phyloP scores from a whole-genome alignment of 2,797 vertebrate species.

The Alfaro cultratus region DNA sequence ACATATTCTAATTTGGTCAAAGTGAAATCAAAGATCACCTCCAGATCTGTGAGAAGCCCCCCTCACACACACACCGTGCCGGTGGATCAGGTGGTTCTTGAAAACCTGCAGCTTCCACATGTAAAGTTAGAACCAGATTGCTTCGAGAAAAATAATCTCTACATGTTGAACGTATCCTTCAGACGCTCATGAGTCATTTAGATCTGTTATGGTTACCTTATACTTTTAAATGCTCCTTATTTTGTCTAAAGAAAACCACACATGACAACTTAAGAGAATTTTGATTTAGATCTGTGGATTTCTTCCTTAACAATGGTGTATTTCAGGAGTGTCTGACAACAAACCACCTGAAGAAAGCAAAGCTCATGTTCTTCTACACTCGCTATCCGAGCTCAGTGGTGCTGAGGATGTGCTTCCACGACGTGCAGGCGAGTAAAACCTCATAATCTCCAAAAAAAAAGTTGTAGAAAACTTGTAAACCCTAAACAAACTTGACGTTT shows the following conservation, averaged over 20 bases:
- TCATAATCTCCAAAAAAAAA: neutral
- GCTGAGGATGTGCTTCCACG: slow-evolving; percentile 88
- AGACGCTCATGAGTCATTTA: neutral
- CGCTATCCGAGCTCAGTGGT: slow-evolving; percentile 90
- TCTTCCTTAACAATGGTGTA: slow-evolving; percentile 76
- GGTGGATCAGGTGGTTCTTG: slow-evolving; percentile 42
- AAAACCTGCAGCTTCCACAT: slow-evolving; percentile 61
- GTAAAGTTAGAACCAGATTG: slow-evolving; percentile 71
- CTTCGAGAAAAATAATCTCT: slow-evolving; percentile 60
- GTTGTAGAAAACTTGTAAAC: neutral
- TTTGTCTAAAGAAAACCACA: slow-evolving; percentile 1
- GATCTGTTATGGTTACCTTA: slow-evolving; percentile 17
- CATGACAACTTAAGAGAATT: neutral
- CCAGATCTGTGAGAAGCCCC: slow-evolving; percentile 63
- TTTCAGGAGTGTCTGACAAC: slow-evolving; percentile 88
- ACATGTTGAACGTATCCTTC: slow-evolving; percentile 87
- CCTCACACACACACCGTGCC: slow-evolving; percentile 56
- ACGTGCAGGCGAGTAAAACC: slow-evolving; percentile 85
- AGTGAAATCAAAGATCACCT: slow-evolving; percentile 68
- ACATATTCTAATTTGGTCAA: slow-evolving; percentile 69
- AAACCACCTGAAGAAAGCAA: slow-evolving; percentile 90
- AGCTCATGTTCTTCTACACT: slow-evolving; percentile 93
- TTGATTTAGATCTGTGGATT: neutral
- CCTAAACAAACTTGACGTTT: neutral
- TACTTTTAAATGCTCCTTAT: slow-evolving; percentile 12